These are phyloP conservation scores for Buathra laborator DNA, from an alignment of 2,888 invertebrate genomes.

Conservation along the genomic window DNA sequence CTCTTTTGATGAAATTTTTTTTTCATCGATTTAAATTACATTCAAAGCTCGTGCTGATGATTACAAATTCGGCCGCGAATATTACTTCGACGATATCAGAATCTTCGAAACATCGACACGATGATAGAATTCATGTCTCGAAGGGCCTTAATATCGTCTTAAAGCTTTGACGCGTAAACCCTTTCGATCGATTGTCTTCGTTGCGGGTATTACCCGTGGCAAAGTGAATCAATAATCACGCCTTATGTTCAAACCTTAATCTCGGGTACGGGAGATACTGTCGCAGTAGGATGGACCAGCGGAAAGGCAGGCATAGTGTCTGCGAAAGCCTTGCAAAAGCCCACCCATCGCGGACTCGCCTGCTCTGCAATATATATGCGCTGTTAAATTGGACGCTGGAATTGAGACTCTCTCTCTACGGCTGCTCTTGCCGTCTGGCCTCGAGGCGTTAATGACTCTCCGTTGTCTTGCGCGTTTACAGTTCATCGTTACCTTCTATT, in stretches of 20 bases:
- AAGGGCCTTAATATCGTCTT: not conserved
- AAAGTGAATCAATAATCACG: constrained; percentile 44
- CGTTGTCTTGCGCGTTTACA: constrained; percentile 52
- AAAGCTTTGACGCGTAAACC: not conserved
- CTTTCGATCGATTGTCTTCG: not conserved
- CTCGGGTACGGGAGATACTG: constrained; percentile 2
- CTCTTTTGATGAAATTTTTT: too few species aligned
- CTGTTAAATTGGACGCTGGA: constrained; percentile 63
- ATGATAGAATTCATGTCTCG: not conserved
- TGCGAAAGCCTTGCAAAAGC: constrained; percentile 39
- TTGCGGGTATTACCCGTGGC: not conserved
- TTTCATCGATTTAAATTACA: not conserved
- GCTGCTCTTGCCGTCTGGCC: constrained; percentile 37
- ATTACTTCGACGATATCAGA: not conserved
- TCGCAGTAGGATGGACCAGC: constrained; percentile 12
- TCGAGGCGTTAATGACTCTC: constrained; percentile 63
- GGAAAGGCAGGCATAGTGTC: constrained; percentile 20
- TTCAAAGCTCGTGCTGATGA: not conserved
- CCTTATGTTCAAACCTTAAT: constrained; percentile 26
- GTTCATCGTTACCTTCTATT: constrained; percentile 55
- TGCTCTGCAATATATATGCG: constrained; percentile 35
- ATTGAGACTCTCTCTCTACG: constrained; percentile 46
- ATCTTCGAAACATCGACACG: not conserved
- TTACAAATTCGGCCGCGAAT: not conserved
- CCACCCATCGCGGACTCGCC: constrained; percentile 17